phyloP scores from a whole-genome alignment of 2,888 invertebrate species.

The Sphecodes monilicornis region DNA sequence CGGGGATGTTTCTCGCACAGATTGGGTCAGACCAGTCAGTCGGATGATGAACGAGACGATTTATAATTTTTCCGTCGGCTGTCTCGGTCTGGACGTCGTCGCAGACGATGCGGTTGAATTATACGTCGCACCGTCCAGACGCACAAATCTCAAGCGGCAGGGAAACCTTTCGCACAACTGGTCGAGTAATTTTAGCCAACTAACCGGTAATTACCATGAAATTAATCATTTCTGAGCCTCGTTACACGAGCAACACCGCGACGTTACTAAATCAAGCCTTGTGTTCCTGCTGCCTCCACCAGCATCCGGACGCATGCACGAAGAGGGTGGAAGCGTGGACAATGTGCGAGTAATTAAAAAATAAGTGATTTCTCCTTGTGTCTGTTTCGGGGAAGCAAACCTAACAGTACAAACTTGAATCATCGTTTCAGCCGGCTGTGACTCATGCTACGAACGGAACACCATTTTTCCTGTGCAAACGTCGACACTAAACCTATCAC shows the following conservation, averaged over 20 bases:
- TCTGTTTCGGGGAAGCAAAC: background rate
- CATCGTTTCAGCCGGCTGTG: background rate
- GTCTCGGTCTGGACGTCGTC: constrained; percentile 45
- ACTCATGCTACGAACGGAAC: background rate
- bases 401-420: background rate
- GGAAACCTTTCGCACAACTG: constrained; percentile 58
- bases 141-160: constrained; percentile 74
- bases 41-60: constrained; percentile 39
- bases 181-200: constrained; percentile 76
- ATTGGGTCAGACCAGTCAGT: constrained; percentile 7
- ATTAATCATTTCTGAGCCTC: constrained; percentile 78
- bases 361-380: background rate
- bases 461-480: background rate
- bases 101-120: constrained; percentile 72
- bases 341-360: constrained; percentile 8
- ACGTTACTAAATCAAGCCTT: constrained; percentile 62
- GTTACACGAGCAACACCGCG: constrained; percentile 53
- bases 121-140: constrained; percentile 76
- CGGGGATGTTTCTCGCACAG: background rate
- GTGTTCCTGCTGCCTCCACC: constrained; percentile 24
- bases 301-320: constrained; percentile 12
- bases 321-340: constrained; percentile 4
- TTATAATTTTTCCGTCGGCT: constrained; percentile 42
- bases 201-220: constrained; percentile 79
- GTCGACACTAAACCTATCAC: background rate